Evolutionary conservation across 1,140 invertebrate genomes (phyloP).

Genomic region (Orussus abietinus): DNA sequence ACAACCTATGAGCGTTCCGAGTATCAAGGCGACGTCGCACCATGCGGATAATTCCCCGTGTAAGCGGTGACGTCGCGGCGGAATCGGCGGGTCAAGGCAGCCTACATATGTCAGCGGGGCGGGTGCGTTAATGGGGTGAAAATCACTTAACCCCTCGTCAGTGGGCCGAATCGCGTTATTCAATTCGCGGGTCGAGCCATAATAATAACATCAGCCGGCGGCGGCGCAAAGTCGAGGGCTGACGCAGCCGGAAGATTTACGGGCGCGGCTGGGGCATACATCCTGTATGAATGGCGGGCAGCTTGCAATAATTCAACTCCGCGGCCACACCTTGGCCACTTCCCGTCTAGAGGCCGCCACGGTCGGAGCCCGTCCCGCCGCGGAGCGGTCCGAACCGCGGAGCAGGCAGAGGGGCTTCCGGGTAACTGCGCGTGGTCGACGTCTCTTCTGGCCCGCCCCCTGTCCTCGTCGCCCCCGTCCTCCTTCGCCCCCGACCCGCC

Average conservation of each 20-base stretch:
- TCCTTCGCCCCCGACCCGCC: constrained; percentile 7
- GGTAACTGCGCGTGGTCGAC: constrained; percentile 33
- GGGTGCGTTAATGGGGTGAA: constrained; percentile 36
- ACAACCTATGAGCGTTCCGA: no score
- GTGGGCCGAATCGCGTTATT: constrained; percentile 36
- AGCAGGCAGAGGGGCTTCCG: constrained; percentile 46
- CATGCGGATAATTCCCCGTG: no score
- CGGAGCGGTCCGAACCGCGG: no score
- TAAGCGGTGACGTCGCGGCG: no score
- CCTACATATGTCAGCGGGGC: no score
- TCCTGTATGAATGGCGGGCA: constrained; percentile 50
- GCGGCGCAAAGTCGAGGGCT: constrained; percentile 19
- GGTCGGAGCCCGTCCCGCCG: constrained; percentile 24
- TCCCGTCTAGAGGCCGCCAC: constrained; percentile 42
- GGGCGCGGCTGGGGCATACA: constrained; percentile 40
- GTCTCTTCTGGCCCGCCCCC: constrained; percentile 13
- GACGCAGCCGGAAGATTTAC: constrained; percentile 47
- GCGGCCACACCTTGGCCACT: constrained; percentile 51
- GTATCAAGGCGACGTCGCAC: no score
- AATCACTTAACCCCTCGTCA: constrained; percentile 44
- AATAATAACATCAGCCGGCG: constrained; percentile 37
- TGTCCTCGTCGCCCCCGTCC: constrained; percentile 10
- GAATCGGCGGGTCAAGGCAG: no score
- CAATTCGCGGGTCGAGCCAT: constrained; percentile 38
- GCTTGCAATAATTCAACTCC: constrained; percentile 51